Conservation (phyloP, 1,140 invertebrate genomes). For the Cepaea nemoralis region DNA sequence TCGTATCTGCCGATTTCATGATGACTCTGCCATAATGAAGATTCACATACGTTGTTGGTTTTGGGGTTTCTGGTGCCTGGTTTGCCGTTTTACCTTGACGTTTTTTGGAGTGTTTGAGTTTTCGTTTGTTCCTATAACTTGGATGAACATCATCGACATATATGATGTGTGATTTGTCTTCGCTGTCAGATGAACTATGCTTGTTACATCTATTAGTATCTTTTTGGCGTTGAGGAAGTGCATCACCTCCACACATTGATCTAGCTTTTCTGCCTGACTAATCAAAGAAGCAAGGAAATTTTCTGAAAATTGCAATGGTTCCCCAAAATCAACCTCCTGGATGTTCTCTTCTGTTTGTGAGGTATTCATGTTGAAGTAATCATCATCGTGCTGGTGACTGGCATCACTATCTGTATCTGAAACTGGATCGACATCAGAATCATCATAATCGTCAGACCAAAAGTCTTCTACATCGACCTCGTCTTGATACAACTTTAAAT, state of each 20-base stretch:
- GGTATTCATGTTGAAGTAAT: neutral
- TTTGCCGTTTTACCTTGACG: too few species aligned
- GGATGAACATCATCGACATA: neutral
- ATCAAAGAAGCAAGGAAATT: neutral
- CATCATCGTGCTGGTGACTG: neutral
- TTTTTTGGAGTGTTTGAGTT: neutral
- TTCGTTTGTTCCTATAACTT: too few species aligned
- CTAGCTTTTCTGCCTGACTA: conserved; percentile 24
- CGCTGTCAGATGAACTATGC: neutral
- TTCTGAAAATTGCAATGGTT: neutral
- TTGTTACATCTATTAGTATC: neutral
- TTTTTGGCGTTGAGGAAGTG: neutral
- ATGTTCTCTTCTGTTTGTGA: neutral
- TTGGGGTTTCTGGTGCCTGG: too few species aligned
- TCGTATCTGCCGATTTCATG: neutral
- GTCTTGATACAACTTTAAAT: neutral
- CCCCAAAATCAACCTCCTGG: too few species aligned
- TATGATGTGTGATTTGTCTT: neutral
- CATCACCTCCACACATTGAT: neutral
- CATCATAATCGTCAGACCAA: neutral
- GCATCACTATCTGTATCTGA: neutral
- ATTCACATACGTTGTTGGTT: neutral
- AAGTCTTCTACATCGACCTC: neutral
- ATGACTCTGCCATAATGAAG: neutral
- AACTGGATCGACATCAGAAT: neutral